These are phyloP conservation scores for Drosophila mojavensis DNA, from an alignment of 1,140 invertebrate genomes.

Conservation along the genomic window DNA sequence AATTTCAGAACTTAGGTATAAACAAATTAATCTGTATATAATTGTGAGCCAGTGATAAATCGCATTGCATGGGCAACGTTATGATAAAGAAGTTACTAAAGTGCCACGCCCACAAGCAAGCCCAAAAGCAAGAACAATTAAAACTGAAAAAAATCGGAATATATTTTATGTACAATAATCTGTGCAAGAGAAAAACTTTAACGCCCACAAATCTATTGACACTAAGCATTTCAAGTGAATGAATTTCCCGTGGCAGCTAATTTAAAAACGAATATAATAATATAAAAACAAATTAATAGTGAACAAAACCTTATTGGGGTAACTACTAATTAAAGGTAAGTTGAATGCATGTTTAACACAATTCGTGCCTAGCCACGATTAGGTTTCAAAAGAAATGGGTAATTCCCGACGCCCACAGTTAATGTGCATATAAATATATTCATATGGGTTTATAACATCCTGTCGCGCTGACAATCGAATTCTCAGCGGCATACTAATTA, in stretches of 20 bases:
- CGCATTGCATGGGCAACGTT: constrained; percentile 80
- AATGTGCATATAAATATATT: constrained; percentile 17
- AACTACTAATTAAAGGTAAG: constrained; percentile 13
- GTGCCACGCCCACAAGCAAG: constrained; percentile 66
- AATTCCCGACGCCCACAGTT: constrained; percentile 6
- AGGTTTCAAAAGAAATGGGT: constrained; percentile 2
- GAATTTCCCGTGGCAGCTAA: constrained; percentile 19
- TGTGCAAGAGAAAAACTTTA: constrained; percentile 82
- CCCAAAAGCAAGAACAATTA: constrained; percentile 60
- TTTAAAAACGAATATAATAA: constrained; percentile 8
- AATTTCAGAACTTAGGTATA: constrained; percentile 14
- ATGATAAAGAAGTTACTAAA: constrained; percentile 76
- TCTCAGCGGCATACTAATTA: constrained; percentile 23
- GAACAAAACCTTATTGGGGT: background rate
- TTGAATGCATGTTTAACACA: background rate
- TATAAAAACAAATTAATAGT: constrained; percentile 4
- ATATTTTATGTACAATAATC: constrained; percentile 82
- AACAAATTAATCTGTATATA: constrained; percentile 3
- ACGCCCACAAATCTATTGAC: constrained; percentile 66
- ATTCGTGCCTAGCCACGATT: constrained; percentile 8
- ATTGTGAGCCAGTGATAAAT: constrained; percentile 23
- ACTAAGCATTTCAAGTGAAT: constrained; percentile 68
- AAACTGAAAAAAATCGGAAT: constrained; percentile 78
- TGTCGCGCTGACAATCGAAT: constrained; percentile 18
- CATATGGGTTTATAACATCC: constrained; percentile 5